These are phyloP conservation scores for Centruroides sculpturatus DNA, from an alignment of 1,140 invertebrate species.

Conservation along the genomic window DNA sequence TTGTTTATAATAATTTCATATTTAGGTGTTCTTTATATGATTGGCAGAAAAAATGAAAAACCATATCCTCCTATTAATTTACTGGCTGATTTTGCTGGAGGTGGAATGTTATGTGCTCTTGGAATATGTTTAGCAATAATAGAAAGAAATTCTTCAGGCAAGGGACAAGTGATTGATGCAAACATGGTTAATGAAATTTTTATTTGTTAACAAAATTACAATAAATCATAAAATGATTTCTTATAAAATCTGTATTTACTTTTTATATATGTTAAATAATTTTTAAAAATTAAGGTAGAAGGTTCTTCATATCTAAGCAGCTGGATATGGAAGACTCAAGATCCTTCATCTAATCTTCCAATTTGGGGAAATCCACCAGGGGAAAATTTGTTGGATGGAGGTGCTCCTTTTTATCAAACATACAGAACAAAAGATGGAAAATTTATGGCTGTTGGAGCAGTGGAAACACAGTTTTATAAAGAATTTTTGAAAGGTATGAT, in stretches of 20 bases:
- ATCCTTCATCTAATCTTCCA: constrained; percentile 36
- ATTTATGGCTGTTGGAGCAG: constrained; percentile 81
- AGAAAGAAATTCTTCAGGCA: constrained; percentile 57
- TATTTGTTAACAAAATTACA: background rate
- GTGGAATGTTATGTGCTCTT: constrained; percentile 76
- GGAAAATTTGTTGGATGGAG: constrained; percentile 66
- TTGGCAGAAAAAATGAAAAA: constrained; percentile 51
- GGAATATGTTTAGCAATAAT: constrained; percentile 78
- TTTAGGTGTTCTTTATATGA: constrained; percentile 66
- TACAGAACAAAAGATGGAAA: constrained; percentile 88
- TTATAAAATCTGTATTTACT: no score
- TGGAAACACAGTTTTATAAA: constrained; percentile 85
- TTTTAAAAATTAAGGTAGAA: constrained; percentile 38
- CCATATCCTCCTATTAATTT: constrained; percentile 78
- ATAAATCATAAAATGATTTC: no score
- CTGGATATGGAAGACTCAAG: constrained; percentile 51
- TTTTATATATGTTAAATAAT: background rate
- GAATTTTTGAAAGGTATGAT: constrained; percentile 45
- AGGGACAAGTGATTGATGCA: constrained; percentile 54
- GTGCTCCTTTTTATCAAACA: constrained; percentile 69
- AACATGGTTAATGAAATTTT: constrained; percentile 44
- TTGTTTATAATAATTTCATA: constrained; percentile 2
- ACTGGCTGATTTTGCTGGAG: constrained; percentile 86
- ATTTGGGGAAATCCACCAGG: constrained; percentile 56
- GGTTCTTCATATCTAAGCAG: constrained; percentile 78